These are phyloP conservation scores for Oenanthe melanoleuca DNA, from an alignment of 2,113 vertebrate species.

Conservation along the genomic window DNA sequence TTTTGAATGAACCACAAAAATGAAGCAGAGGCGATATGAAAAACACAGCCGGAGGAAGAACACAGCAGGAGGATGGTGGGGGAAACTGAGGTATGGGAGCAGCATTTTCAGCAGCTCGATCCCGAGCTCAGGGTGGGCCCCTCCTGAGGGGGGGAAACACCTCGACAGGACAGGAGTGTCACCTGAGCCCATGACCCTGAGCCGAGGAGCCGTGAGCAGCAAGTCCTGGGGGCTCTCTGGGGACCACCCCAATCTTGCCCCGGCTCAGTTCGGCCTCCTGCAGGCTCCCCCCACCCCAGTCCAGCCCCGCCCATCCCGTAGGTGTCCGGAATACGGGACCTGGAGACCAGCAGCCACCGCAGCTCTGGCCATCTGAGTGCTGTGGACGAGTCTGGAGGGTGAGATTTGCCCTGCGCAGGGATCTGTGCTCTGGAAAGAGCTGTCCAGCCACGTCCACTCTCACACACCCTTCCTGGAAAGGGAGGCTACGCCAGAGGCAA, in stretches of 20 bases:
- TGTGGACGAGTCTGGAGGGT: not conserved
- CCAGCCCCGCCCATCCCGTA: too few species aligned
- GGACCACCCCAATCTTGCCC: not conserved
- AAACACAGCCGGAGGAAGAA: not conserved
- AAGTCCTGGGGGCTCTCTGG: accelerated
- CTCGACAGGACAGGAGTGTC: accelerated
- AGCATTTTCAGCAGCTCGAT: accelerated
- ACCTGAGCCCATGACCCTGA: too few species aligned
- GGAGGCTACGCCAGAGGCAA: not conserved
- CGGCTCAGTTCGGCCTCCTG: accelerated
- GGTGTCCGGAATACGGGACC: not conserved
- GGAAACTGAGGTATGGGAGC: accelerated
- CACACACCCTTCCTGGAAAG: not conserved
- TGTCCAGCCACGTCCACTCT: not conserved
- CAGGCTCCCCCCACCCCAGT: too few species aligned
- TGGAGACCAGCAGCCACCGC: not conserved
- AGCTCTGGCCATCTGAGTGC: not conserved
- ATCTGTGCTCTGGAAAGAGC: too few species aligned
- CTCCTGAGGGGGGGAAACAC: accelerated
- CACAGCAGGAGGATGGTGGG: accelerated
- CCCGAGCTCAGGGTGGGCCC: accelerated
- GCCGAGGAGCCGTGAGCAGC: accelerated
- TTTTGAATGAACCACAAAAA: not conserved
- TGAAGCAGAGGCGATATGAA: not conserved
- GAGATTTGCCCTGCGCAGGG: not conserved